Evolutionary conservation across 1,140 invertebrate species (phyloP).

Genomic region (Drosophila oshimai): DNA sequence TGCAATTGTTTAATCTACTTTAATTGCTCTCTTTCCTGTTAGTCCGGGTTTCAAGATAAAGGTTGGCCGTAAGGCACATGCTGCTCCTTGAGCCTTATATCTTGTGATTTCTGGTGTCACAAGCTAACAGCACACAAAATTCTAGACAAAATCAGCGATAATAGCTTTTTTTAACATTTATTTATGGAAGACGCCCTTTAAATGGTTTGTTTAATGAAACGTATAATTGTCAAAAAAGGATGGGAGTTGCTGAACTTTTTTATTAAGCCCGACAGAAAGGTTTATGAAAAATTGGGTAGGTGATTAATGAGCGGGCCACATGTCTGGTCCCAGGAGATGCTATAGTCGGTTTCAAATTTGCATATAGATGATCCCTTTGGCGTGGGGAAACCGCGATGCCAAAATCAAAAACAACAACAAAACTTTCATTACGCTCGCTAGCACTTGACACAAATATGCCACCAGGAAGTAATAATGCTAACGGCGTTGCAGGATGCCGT

Average conservation of each 20-base stretch:
- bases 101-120: slow-evolving; percentile 18
- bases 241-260: slow-evolving; percentile 49
- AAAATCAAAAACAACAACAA: slow-evolving; percentile 77
- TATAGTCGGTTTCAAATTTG: slow-evolving; percentile 22
- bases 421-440: slow-evolving; percentile 64
- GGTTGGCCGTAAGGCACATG: slow-evolving; percentile 41
- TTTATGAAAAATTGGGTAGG: slow-evolving; percentile 28
- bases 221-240: slow-evolving; percentile 49
- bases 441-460: slow-evolving; percentile 75
- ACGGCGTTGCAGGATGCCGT: slow-evolving; percentile 62
- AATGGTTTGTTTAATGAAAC: slow-evolving; percentile 54
- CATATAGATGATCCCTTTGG: slow-evolving; percentile 28
- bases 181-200: slow-evolving; percentile 21
- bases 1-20: slow-evolving; percentile 74
- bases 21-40: slow-evolving; percentile 50
- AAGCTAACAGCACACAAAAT: slow-evolving; percentile 4
- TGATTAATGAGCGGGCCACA: slow-evolving; percentile 59
- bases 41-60: slow-evolving; percentile 24
- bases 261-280: slow-evolving; percentile 64
- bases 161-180: slow-evolving; percentile 46
- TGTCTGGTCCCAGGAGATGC: slow-evolving; percentile 2
- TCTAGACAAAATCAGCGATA: not conserved
- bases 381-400: slow-evolving; percentile 37
- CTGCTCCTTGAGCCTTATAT: slow-evolving; percentile 22
- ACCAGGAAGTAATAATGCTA: slow-evolving; percentile 36